Evolutionary conservation across 2,113 vertebrate species (phyloP), one percentile per base, ranked within the genome.

Genomic region (Diglossa brunneiventris): DNA sequence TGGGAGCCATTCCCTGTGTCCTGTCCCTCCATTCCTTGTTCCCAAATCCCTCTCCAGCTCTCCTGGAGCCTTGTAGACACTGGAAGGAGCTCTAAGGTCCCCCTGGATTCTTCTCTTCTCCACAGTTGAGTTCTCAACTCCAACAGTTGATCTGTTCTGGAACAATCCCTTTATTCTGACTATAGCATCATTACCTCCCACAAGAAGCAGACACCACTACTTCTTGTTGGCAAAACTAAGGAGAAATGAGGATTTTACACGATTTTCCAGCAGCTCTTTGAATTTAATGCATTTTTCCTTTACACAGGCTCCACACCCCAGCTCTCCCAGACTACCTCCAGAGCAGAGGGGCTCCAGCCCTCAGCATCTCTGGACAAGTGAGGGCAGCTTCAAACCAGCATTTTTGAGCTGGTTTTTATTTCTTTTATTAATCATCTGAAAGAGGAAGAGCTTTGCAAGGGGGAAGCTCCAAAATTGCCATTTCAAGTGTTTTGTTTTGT

Each of bases 401-500:
- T 39, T 86, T 96, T 52, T 63, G 74, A 94, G 63, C 64, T 64
- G 27, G 1, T 61, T 90, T 63, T 66, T 52, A 8, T 55, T 55
- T 47, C 41, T 62, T 69, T 59, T 61, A 87, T 64, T 30, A 66
- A 84, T n/a, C 42, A 66, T 94, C 66, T 93, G 49, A 68, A 92
- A 55, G 74, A 90, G 50, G 27, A 84, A 87, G 49, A 94, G 62
- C 68, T 90, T 58, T 85, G 13, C 62, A 73, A 84, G 24, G 56
- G 28, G 55, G 83, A 94, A 69, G 75, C 47, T 67, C 82, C 19
- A 19, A 52, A 87, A 52, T 15, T 70, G 76, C 88, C 84, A 27
- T 94, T 96, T 70, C 50, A 37, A 89, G 79, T 66, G 76, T 88
- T 96, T 93, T 89, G 89, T 92, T 87, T 92, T 87, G 61, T 90